A percentile compares a stretch with the other conserved stretches of the same genome.
Evolutionary conservation across 2,888 invertebrate species (phyloP).

Genomic region (Pheosia gnoma): DNA sequence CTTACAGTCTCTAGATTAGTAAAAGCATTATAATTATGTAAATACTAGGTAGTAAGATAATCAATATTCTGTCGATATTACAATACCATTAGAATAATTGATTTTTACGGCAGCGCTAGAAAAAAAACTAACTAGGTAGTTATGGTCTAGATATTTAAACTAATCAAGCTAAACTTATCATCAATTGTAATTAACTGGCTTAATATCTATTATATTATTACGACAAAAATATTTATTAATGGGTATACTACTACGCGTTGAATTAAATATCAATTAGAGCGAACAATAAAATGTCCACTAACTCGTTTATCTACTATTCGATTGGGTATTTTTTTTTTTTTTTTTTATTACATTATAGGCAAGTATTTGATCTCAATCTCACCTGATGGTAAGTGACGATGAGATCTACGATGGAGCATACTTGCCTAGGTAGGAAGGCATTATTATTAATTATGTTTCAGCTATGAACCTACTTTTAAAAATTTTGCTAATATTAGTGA

Average conservation of each 20-base stretch:
- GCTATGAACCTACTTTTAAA: too few species aligned
- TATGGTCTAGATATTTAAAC: background rate
- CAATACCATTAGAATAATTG: background rate
- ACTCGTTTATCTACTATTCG: constrained; percentile 27
- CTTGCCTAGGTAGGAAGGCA: too few species aligned
- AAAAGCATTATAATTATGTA: constrained; percentile 31
- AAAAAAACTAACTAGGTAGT: background rate
- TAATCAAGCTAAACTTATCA: background rate
- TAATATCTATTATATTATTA: constrained; percentile 5
- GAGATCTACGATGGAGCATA: too few species aligned
- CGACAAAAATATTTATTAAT: background rate
- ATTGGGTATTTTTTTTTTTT: too few species aligned
- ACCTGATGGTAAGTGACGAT: too few species aligned
- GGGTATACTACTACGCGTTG: constrained; percentile 14
- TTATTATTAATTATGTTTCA: too few species aligned
- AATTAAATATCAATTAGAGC: constrained; percentile 23
- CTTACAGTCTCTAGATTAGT: constrained; percentile 33
- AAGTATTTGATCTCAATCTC: too few species aligned
- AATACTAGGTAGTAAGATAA: background rate
- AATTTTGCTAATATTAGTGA: background rate
- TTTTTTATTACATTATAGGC: too few species aligned
- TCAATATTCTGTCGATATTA: background rate
- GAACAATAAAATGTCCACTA: constrained; percentile 21
- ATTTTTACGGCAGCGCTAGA: background rate
- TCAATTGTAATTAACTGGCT: constrained; percentile 2